phyloP scores from a whole-genome alignment of 2,888 invertebrate species.

The Entomobrya proxima region DNA sequence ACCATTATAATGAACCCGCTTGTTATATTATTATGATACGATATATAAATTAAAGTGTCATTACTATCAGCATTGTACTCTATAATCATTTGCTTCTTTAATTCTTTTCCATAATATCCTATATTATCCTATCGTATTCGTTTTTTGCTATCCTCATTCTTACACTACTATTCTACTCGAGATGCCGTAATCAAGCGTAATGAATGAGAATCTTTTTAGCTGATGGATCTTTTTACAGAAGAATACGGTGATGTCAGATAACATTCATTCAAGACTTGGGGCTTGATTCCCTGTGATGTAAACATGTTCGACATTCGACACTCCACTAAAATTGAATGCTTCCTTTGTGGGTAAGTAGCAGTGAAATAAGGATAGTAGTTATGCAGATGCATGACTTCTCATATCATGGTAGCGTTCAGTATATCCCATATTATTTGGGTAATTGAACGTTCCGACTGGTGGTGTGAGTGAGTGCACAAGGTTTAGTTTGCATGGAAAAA shows the following conservation, averaged over 20 bases:
- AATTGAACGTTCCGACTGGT: not conserved
- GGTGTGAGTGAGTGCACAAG: not conserved
- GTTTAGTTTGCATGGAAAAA: slow-evolving; percentile 33
- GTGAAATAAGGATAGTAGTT: not conserved
- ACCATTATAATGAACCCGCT: too few relatives aligned
- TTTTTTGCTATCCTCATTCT: not conserved
- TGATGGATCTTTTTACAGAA: not conserved
- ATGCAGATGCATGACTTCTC: slow-evolving; percentile 24
- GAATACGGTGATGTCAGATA: slow-evolving; percentile 5
- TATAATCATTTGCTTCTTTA: not conserved
- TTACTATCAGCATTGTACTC: not conserved
- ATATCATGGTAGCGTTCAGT: not conserved
- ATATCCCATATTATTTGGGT: not conserved
- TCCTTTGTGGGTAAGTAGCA: slow-evolving; percentile 21
- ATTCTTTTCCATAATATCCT: not conserved
- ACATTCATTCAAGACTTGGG: not conserved
- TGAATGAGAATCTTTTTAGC: not conserved
- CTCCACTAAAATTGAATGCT: slow-evolving; percentile 36
- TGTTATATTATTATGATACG: not conserved
- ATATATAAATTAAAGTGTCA: not conserved
- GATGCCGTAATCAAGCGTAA: slow-evolving; percentile 19
- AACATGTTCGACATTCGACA: slow-evolving; percentile 6
- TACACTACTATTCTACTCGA: not conserved
- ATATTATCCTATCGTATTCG: not conserved
- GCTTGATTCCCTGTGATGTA: slow-evolving; percentile 36